Conservation (phyloP, 2,113 vertebrate species). For the Indicator indicator region DNA sequence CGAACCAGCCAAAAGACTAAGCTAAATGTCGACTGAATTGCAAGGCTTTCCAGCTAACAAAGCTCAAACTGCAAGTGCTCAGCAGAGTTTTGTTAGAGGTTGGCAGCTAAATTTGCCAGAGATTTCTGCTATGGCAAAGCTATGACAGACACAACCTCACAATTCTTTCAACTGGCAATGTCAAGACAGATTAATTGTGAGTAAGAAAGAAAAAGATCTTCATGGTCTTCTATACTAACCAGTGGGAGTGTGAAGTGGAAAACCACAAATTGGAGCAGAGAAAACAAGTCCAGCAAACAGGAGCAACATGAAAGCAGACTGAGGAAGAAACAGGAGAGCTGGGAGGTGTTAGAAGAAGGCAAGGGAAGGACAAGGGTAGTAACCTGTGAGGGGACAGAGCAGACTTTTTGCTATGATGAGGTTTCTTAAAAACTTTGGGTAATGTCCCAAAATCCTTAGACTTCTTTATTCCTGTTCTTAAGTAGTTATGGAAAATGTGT, state of each 20-base stretch:
- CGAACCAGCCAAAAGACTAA: background rate
- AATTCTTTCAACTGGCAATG: background rate
- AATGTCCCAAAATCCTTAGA: background rate
- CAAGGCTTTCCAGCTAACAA: background rate
- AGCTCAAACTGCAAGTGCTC: background rate
- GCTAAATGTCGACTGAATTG: background rate
- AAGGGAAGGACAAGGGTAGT: background rate
- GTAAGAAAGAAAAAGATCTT: background rate
- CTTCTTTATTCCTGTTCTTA: background rate
- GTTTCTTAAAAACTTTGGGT: background rate
- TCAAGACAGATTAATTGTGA: background rate
- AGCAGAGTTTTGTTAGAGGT: background rate
- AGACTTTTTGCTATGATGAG: background rate
- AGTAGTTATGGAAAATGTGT: background rate
- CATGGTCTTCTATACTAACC: background rate
- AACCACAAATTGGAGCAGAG: accelerated
- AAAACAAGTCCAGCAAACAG: background rate
- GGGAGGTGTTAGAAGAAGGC: background rate
- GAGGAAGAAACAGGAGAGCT: background rate
- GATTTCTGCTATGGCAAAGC: background rate
- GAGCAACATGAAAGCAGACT: background rate
- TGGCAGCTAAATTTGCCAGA: background rate
- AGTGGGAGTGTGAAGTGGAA: background rate
- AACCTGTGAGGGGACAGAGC: background rate
- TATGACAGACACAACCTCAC: background rate